Evolutionary conservation across 2,888 invertebrate genomes (phyloP), one percentile per base, ranked within the genome.

Genomic region (Erpobdella octoculata): DNA sequence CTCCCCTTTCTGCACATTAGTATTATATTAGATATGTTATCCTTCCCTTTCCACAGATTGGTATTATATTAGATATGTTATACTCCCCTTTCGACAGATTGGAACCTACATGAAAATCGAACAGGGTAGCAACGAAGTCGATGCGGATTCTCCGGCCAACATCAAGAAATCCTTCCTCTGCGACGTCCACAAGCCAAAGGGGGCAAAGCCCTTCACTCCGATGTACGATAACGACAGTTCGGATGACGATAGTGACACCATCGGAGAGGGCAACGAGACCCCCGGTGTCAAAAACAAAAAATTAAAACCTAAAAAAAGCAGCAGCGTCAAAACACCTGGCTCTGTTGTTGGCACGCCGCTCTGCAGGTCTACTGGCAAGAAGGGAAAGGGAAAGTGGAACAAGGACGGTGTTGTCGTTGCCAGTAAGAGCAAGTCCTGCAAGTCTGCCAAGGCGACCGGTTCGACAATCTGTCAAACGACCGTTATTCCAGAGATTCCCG

Each of bases 51-150:
- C n/a, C n/a, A n/a, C n/a, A n/a, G n/a, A n/a, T n/a, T n/a, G n/a
- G n/a, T n/a, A n/a, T n/a, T n/a, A n/a, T n/a, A n/a, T n/a, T n/a
- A n/a, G n/a, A n/a, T n/a, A n/a, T n/a, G n/a, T n/a, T 15, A 53
- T n/a, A 1, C 28, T 53, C 15, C 8, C 53, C 28, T 53, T 15
- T 8, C 12, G 8, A 21, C 53, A 84, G 75, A 94, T 95, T 31
- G 93, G 89, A 0, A 86, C 98, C 35, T 83, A 79, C 74, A 83
- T 83, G 82, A 91, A 92, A 80, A 95, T 97, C 90, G 92, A 95
- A 80, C 93, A 94, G 0, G 91, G 93, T 0, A 88, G 84, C 88
- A 73, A 87, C 89, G 36, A 91, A 91, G 78, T 81, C 79, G 75
- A 89, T 90, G 33, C 89, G 90, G 77, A 90, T 0, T 68, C 68